Evolutionary conservation across 2,888 invertebrate species (phyloP).

Genomic region (Agrochola litura): DNA sequence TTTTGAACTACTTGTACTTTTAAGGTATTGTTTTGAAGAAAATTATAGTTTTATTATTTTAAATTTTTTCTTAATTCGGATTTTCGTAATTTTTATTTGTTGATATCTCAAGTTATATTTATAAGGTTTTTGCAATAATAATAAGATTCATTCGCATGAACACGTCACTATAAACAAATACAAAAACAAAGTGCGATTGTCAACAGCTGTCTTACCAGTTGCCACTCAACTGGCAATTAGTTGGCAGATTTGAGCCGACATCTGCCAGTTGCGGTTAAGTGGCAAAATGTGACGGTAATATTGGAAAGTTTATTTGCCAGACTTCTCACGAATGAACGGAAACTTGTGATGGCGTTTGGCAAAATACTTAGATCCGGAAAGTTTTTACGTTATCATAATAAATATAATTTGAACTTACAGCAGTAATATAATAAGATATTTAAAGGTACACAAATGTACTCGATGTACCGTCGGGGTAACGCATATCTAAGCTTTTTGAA

Average conservation of each 20-base stretch:
- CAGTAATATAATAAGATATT: background rate
- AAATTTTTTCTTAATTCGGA: no score
- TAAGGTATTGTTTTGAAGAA: background rate
- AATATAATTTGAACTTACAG: background rate
- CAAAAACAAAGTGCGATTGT: conserved; percentile 21
- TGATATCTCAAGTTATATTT: background rate
- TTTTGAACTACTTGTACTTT: conserved; percentile 9
- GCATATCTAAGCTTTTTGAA: no score
- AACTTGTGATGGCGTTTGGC: conserved; percentile 27
- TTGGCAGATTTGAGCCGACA: conserved; percentile 40
- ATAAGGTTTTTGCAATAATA: background rate
- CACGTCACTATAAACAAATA: background rate
- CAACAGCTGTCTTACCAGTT: conserved; percentile 42
- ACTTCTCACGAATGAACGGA: conserved; percentile 36
- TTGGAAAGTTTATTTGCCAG: conserved; percentile 52
- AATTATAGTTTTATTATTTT: background rate
- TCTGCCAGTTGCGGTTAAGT: conserved; percentile 56
- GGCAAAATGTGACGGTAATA: conserved; percentile 44
- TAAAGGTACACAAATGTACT: background rate
- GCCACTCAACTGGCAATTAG: conserved; percentile 60
- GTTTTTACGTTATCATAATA: background rate
- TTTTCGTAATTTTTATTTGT: background rate
- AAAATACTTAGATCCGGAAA: background rate
- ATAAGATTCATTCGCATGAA: background rate
- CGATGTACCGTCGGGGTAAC: background rate